phyloP scores from a whole-genome alignment of 2,113 vertebrate species.

The Oryzias celebensis region DNA sequence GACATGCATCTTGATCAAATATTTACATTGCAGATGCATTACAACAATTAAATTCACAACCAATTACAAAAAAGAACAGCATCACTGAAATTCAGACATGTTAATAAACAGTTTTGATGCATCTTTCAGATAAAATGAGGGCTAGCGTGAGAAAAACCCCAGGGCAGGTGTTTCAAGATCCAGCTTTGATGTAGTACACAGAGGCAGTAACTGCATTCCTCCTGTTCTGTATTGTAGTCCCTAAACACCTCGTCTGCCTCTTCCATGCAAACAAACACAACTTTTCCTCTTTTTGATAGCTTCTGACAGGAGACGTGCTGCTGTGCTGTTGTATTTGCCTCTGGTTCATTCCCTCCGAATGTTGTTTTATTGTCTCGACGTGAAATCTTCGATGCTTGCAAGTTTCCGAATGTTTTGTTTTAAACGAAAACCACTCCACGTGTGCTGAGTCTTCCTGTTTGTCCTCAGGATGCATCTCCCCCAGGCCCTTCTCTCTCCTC shows the following conservation, averaged over 20 bases:
- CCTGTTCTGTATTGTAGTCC: constrained; percentile 12
- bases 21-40: no score
- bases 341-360: constrained; percentile 12
- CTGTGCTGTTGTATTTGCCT: constrained; percentile 28
- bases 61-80: no score
- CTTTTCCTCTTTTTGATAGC: constrained; percentile 26
- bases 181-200: background rate
- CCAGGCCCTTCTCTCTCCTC: constrained; percentile 62
- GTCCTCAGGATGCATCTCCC: constrained; percentile 55
- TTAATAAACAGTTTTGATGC: background rate
- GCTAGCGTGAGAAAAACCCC: background rate
- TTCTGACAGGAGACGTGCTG: constrained; percentile 19
- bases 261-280: constrained; percentile 32
- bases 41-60: no score
- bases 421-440: constrained; percentile 10
- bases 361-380: constrained; percentile 18
- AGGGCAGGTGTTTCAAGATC: background rate
- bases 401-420: constrained; percentile 9
- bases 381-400: constrained; percentile 11
- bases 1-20: no score
- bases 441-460: constrained; percentile 13
- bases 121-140: background rate
- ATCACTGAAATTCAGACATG: no score
- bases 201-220: constrained; percentile 9
- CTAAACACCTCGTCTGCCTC: constrained; percentile 7